Percentiles rank a stretch among this genome's conserved stretches.
Conservation (phyloP, 2,888 invertebrate genomes). For the Tanypteryx hageni region DNA sequence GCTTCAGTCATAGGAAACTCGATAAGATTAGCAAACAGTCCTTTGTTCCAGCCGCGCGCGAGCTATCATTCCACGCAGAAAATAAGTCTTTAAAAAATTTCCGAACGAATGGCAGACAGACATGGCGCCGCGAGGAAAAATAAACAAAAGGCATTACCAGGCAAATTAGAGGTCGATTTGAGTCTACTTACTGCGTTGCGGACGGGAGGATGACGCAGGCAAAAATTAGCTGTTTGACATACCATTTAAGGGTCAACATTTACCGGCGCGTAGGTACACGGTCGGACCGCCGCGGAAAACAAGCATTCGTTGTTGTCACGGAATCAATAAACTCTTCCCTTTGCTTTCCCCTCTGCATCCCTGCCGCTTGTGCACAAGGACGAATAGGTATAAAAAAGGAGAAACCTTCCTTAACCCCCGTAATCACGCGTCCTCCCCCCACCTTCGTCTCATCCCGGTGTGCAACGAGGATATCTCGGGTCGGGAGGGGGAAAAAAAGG, state of each 20-base stretch:
- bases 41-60: no score
- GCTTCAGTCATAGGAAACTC: no score
- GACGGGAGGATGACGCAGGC: not conserved
- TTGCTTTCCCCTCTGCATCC: not conserved
- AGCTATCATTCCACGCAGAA: no score
- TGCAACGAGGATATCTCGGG: not conserved
- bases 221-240: slow-evolving; percentile 53
- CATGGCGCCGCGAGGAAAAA: not conserved
- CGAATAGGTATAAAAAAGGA: not conserved
- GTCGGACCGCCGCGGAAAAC: not conserved
- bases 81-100: not conserved
- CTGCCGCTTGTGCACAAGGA: not conserved
- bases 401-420: not conserved
- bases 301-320: slow-evolving; percentile 51
- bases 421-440: not conserved
- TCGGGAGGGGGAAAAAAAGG: not conserved
- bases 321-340: slow-evolving; percentile 4
- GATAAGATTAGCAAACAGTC: no score
- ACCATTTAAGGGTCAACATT: slow-evolving; percentile 43
- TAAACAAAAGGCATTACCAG: not conserved
- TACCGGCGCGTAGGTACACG: not conserved
- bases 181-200: not conserved
- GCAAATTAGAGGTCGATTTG: slow-evolving; percentile 6
- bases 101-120: slow-evolving; percentile 12
- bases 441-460: not conserved